These are phyloP conservation scores for Percina caprodes DNA, from an alignment of 2,113 vertebrate species.

Conservation along the genomic window DNA sequence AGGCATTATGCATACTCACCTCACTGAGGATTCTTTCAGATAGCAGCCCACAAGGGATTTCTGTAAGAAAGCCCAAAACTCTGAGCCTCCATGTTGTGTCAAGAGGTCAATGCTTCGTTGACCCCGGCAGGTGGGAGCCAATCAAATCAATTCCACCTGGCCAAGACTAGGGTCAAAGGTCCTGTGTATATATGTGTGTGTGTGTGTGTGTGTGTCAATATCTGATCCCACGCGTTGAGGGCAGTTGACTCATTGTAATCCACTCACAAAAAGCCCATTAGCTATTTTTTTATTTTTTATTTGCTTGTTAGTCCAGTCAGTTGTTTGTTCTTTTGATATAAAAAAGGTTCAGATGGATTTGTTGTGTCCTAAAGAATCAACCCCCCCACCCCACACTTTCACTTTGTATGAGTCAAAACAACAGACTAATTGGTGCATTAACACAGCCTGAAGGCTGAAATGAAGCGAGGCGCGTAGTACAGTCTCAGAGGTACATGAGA, in stretches of 20 bases:
- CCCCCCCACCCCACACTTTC: constrained; percentile 23
- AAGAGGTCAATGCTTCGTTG: constrained; percentile 66
- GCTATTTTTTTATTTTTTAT: constrained; percentile 24
- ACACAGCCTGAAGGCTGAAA: constrained; percentile 60
- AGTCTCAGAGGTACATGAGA: constrained; percentile 46
- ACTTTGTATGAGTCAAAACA: constrained; percentile 52
- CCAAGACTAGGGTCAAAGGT: constrained; percentile 50
- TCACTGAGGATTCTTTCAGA: constrained; percentile 51
- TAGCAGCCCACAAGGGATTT: constrained; percentile 40
- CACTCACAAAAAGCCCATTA: constrained; percentile 8
- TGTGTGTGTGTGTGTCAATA: constrained; percentile 9
- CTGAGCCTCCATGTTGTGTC: constrained; percentile 60
- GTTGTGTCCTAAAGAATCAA: constrained; percentile 23
- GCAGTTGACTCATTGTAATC: constrained; percentile 33
- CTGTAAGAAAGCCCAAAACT: constrained; percentile 34
- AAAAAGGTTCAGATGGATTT: constrained; percentile 35
- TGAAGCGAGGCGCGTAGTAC: constrained; percentile 39
- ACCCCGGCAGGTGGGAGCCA: constrained; percentile 65
- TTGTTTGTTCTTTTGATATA: constrained; percentile 16
- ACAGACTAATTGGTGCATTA: constrained; percentile 70
- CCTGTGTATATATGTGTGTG: constrained; percentile 25
- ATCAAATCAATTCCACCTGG: constrained; percentile 68
- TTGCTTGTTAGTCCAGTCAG: constrained; percentile 14
- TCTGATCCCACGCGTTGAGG: constrained; percentile 5
- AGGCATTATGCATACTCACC: constrained; percentile 67